phyloP scores from a whole-genome alignment of 2,888 invertebrate genomes.

The Drosophila formosana region DNA sequence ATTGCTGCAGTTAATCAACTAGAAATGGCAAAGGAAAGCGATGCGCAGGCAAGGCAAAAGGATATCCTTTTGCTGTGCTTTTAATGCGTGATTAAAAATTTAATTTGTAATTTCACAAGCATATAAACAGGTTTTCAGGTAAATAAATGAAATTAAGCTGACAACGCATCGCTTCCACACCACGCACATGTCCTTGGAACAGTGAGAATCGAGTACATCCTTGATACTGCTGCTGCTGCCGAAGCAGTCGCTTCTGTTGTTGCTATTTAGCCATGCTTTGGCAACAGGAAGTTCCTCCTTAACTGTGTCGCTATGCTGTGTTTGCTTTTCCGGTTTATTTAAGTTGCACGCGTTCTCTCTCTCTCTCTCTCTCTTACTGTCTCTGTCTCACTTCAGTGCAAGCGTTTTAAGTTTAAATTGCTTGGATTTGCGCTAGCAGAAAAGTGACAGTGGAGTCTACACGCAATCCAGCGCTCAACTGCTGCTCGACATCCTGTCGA shows the following conservation, averaged over 20 bases:
- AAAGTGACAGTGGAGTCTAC: conserved; percentile 48
- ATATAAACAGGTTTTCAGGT: conserved; percentile 77
- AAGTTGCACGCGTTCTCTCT: conserved; percentile 66
- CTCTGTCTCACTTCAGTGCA: conserved; percentile 48
- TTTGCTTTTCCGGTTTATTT: conserved; percentile 80
- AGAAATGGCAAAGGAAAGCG: conserved; percentile 53
- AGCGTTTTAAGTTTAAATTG: conserved; percentile 77
- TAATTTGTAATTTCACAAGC: conserved; percentile 79
- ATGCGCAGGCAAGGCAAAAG: conserved; percentile 10
- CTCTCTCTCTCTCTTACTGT: conserved; percentile 38
- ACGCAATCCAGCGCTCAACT: conserved; percentile 21
- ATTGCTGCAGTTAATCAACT: conserved; percentile 68
- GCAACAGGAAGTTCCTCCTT: conserved; percentile 76
- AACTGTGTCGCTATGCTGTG: conserved; percentile 76
- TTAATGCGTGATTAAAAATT: conserved; percentile 76
- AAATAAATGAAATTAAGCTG: conserved; percentile 80
- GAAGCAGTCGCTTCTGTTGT: conserved; percentile 29
- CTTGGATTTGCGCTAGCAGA: conserved; percentile 59
- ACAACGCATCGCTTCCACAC: conserved; percentile 15
- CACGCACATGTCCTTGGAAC: conserved; percentile 48
- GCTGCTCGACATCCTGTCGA: conserved; percentile 11
- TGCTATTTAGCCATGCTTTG: conserved; percentile 60
- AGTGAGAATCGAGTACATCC: conserved; percentile 33
- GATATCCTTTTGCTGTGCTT: conserved; percentile 44
- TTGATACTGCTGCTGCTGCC: conserved; percentile 25